A percentile compares a stretch with the other conserved stretches of the same genome.
phyloP scores from a whole-genome alignment of 2,113 vertebrate species.

The Psettodes erumei region DNA sequence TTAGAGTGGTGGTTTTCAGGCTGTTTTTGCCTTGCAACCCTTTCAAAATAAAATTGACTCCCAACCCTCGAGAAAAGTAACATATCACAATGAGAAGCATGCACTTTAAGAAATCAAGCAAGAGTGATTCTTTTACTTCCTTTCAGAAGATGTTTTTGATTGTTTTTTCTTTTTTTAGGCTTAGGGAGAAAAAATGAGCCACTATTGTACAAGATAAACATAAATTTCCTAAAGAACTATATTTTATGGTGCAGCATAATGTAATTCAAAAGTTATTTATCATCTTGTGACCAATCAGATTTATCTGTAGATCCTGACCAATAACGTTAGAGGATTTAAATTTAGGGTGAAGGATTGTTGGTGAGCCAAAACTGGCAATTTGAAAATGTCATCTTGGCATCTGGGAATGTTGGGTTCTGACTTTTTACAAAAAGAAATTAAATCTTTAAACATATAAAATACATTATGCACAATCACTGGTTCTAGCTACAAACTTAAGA shows the following conservation, averaged over 20 bases:
- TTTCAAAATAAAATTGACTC: too few species aligned
- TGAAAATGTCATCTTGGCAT: conserved; percentile 11
- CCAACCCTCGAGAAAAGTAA: neutral
- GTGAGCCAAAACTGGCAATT: neutral
- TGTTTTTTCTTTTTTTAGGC: neutral
- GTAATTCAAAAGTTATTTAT: conserved; percentile 2
- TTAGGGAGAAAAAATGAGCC: too few species aligned
- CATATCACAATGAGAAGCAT: neutral
- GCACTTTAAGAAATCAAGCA: neutral
- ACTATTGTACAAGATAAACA: neutral
- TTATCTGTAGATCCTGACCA: neutral
- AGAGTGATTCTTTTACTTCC: neutral
- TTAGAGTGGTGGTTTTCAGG: neutral
- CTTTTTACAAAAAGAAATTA: neutral
- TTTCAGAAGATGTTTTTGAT: too few species aligned
- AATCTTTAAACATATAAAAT: neutral
- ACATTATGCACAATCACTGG: neutral
- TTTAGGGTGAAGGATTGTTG: neutral
- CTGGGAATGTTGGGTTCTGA: neutral
- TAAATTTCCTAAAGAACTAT: neutral
- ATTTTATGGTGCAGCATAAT: neutral
- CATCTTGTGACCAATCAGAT: conserved; percentile 12
- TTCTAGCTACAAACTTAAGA: neutral
- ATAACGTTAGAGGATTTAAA: neutral
- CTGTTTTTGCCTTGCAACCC: too few species aligned